Conservation (phyloP, 1,140 invertebrate genomes). For the Achroia grisella region DNA sequence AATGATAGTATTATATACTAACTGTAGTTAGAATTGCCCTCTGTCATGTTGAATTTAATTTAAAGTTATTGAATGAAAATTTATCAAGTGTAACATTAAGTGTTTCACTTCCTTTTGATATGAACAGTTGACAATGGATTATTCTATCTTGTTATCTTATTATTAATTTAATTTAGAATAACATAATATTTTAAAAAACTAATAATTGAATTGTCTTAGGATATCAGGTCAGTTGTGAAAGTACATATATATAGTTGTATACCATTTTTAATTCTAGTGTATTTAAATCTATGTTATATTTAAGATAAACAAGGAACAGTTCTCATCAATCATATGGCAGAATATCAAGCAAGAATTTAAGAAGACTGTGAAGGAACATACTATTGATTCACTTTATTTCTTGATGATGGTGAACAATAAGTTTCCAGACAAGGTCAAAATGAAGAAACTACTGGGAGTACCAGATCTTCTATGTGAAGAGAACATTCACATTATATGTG, state of each 20-base stretch:
- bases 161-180: no score
- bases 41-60: no score
- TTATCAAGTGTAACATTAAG: no score
- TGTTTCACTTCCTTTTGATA: no score
- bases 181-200: no score
- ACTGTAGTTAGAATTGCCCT: no score
- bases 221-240: no score
- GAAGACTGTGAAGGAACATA: slow-evolving; percentile 73
- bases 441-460: slow-evolving; percentile 74
- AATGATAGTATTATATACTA: no score
- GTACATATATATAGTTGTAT: not conserved
- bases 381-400: slow-evolving; percentile 71
- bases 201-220: no score
- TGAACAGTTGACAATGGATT: no score
- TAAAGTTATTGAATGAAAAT: no score
- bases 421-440: slow-evolving; percentile 68
- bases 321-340: slow-evolving; percentile 74
- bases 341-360: slow-evolving; percentile 75
- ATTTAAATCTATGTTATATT: slow-evolving; percentile 29
- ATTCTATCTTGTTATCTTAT: no score
- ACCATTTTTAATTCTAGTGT: slow-evolving; percentile 14
- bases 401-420: slow-evolving; percentile 58
- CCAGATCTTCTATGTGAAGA: slow-evolving; percentile 74
- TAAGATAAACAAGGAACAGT: slow-evolving; percentile 70
- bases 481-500: slow-evolving; percentile 70